Conservation (phyloP, 2,888 invertebrate genomes). For the Dicyrtoma fusca region DNA sequence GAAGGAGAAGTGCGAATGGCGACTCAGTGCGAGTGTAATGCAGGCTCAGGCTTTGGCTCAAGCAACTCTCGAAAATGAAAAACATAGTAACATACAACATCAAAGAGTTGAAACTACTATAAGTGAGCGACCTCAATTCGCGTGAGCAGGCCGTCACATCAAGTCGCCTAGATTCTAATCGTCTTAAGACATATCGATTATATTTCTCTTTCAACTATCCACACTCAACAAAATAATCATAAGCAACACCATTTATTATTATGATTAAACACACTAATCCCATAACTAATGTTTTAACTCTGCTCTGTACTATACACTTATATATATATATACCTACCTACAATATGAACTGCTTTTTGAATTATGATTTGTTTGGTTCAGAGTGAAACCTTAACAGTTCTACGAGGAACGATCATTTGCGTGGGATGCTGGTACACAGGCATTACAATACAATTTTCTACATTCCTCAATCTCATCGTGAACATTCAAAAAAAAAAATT, state of each 20-base stretch:
- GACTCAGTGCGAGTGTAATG: too few species aligned
- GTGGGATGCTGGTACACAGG: constrained; percentile 19
- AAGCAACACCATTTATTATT: constrained; percentile 33
- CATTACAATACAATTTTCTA: background rate
- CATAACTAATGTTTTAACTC: constrained; percentile 9
- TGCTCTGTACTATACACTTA: too few species aligned
- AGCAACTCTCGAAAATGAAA: background rate
- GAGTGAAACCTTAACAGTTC: background rate
- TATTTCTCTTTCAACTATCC: constrained; percentile 18
- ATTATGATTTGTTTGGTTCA: constrained; percentile 24
- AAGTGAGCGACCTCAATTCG: constrained; percentile 34
- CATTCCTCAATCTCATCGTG: constrained; percentile 22
- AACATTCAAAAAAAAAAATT: constrained; percentile 19
- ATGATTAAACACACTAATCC: constrained; percentile 26
- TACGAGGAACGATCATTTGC: constrained; percentile 9
- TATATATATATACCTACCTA: too few species aligned
- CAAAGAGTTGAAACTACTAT: constrained; percentile 25
- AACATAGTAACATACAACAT: constrained; percentile 2
- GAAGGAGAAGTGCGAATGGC: too few species aligned
- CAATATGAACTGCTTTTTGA: constrained; percentile 13
- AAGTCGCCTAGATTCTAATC: constrained; percentile 37
- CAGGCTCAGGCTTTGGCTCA: background rate
- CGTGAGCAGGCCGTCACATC: constrained; percentile 35
- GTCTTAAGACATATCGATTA: constrained; percentile 37
- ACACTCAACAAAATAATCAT: constrained; percentile 22